These are phyloP conservation scores for Trichosurus vulpecula DNA, from an alignment of 2,797 vertebrate genomes.

Conservation along the genomic window DNA sequence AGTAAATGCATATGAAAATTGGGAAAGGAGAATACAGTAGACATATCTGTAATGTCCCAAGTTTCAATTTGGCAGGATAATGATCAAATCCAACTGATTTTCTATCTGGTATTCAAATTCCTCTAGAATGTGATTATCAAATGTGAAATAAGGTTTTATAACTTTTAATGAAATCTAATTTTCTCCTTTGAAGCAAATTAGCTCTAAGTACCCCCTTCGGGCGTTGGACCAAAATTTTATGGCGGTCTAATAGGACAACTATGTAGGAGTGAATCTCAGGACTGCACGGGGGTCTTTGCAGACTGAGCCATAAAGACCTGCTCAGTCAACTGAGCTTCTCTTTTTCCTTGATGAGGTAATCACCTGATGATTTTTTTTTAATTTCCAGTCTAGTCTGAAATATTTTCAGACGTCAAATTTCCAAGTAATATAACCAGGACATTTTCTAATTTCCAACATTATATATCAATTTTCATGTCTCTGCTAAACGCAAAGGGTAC, in stretches of 20 bases:
- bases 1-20: not conserved
- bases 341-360: not conserved
- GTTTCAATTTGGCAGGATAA: slow-evolving; percentile 2
- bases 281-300: not conserved
- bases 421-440: not conserved
- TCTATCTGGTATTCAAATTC: slow-evolving; percentile 7
- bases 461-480: not conserved
- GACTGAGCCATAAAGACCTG: not conserved
- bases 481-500: slow-evolving; percentile 7
- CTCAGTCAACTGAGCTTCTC: not conserved
- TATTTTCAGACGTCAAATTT: not conserved
- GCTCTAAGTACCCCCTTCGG: not conserved
- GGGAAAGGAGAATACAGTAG: not conserved
- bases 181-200: not conserved
- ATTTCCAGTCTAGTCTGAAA: not conserved
- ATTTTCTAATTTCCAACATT: not conserved
- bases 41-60: not conserved
- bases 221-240: not conserved
- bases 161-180: not conserved
- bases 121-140: not conserved
- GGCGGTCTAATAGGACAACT: not conserved
- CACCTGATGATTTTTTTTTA: not conserved
- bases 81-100: not conserved
- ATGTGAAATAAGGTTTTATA: not conserved
- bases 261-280: not conserved